Percentiles rank a stretch among this genome's conserved stretches.
These are phyloP conservation scores for Diphyllodes magnificus DNA, from an alignment of 2,113 vertebrate genomes.

Conservation along the genomic window DNA sequence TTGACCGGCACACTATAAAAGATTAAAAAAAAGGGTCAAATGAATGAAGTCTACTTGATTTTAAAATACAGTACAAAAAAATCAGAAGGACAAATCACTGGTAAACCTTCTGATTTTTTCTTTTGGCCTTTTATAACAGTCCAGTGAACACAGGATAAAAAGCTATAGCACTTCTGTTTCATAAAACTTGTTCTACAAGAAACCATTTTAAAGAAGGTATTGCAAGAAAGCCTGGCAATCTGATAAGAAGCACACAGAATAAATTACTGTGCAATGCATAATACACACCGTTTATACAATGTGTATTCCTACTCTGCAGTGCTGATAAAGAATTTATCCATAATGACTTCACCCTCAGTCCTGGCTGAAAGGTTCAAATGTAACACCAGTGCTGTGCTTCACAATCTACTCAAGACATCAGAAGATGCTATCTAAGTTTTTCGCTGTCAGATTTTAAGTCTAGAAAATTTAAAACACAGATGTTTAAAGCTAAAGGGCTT, in stretches of 20 bases:
- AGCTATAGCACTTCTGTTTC: background rate
- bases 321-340: background rate
- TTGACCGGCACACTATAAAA: slow-evolving; percentile 90
- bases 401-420: background rate
- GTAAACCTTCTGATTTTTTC: background rate
- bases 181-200: background rate
- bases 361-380: background rate
- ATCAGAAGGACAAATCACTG: background rate
- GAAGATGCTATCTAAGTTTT: background rate
- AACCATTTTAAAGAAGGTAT: background rate
- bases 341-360: background rate
- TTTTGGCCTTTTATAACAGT: background rate
- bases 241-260: background rate
- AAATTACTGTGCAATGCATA: background rate
- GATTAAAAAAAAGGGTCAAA: background rate
- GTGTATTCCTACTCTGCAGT: accelerated
- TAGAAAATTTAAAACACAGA: background rate
- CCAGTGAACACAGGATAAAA: background rate
- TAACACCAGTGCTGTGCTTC: background rate
- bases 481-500: background rate
- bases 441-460: background rate
- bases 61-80: background rate
- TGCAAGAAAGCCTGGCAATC: background rate
- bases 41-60: background rate
- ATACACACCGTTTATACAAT: background rate